These are phyloP conservation scores for Protonemura montana DNA, from an alignment of 2,888 invertebrate genomes.

Conservation along the genomic window DNA sequence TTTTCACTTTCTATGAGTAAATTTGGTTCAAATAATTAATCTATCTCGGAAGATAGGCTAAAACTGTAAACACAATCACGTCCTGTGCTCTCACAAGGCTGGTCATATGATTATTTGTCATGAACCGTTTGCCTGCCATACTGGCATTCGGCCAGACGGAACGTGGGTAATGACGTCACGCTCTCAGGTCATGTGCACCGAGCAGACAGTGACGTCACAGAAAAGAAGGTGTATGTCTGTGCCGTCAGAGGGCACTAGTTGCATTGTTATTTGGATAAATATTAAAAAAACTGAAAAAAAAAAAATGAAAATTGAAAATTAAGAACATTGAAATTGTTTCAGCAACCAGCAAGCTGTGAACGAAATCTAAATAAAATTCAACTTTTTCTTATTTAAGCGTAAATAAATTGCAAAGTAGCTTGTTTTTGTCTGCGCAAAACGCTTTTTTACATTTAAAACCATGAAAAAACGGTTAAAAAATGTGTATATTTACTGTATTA, in stretches of 20 bases:
- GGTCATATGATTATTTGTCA: slow-evolving; percentile 50
- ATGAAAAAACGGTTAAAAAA: too few relatives aligned
- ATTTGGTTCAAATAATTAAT: slow-evolving; percentile 23
- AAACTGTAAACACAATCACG: slow-evolving; percentile 49
- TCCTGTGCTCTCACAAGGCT: slow-evolving; percentile 48
- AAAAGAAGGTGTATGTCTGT: neutral
- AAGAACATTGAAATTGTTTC: too few relatives aligned
- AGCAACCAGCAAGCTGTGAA: too few relatives aligned
- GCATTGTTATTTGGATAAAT: too few relatives aligned
- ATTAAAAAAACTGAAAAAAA: too few relatives aligned
- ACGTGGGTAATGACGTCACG: neutral
- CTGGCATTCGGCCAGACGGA: neutral
- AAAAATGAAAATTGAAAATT: too few relatives aligned
- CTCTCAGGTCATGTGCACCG: neutral
- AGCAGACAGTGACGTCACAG: neutral
- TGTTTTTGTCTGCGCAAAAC: too few relatives aligned
- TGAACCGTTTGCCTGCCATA: neutral
- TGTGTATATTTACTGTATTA: too few relatives aligned
- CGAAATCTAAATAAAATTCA: too few relatives aligned
- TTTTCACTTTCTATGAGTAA: slow-evolving; percentile 7
- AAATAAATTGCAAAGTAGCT: too few relatives aligned
- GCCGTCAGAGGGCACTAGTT: neutral
- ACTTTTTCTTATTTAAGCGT: too few relatives aligned
- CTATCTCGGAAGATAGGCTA: neutral
- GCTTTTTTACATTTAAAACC: too few relatives aligned